Percentiles rank a stretch among this genome's conserved stretches.
phyloP scores from a whole-genome alignment of 2,888 invertebrate genomes.

The Euspilapteryx auroguttella region DNA sequence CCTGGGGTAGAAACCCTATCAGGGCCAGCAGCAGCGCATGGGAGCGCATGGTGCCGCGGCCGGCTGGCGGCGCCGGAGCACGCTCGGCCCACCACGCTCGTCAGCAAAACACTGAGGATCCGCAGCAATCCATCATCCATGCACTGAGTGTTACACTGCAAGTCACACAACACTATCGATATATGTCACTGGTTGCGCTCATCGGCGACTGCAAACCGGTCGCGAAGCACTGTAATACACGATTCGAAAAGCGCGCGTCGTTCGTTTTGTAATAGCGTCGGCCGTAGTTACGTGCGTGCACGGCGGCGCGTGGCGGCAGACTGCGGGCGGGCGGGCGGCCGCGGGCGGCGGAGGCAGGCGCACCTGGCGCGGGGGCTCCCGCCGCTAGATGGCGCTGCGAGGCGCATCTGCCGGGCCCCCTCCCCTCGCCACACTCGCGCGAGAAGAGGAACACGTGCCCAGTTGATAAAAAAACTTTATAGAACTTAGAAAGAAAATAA shows the following conservation, averaged over 20 bases:
- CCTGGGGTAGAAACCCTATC: conserved; percentile 60
- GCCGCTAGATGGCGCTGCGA: conserved; percentile 54
- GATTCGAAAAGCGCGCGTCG: conserved; percentile 55
- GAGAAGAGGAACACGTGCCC: no score
- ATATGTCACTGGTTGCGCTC: conserved; percentile 50
- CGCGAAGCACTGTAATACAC: conserved; percentile 36
- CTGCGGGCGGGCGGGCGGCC: conserved; percentile 43
- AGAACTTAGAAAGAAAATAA: no score
- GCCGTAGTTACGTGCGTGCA: conserved; percentile 35
- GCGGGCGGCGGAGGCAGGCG: conserved; percentile 21
- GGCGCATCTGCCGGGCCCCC: conserved; percentile 53
- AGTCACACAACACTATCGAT: conserved; percentile 54
- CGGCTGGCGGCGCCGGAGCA: conserved; percentile 56
- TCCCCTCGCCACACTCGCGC: conserved; percentile 15
- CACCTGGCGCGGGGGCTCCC: conserved; percentile 32
- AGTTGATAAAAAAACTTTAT: no score
- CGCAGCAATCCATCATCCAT: conserved; percentile 55
- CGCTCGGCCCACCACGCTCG: conserved; percentile 34
- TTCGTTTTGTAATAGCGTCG: conserved; percentile 29
- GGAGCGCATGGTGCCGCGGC: conserved; percentile 59
- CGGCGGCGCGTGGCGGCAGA: conserved; percentile 53
- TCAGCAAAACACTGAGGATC: conserved; percentile 35
- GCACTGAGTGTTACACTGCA: conserved; percentile 52
- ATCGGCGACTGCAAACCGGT: conserved; percentile 50
- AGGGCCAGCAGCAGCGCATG: conserved; percentile 57